phyloP scores from a whole-genome alignment of 1,140 invertebrate genomes.

The Psilanteris sp. region DNA sequence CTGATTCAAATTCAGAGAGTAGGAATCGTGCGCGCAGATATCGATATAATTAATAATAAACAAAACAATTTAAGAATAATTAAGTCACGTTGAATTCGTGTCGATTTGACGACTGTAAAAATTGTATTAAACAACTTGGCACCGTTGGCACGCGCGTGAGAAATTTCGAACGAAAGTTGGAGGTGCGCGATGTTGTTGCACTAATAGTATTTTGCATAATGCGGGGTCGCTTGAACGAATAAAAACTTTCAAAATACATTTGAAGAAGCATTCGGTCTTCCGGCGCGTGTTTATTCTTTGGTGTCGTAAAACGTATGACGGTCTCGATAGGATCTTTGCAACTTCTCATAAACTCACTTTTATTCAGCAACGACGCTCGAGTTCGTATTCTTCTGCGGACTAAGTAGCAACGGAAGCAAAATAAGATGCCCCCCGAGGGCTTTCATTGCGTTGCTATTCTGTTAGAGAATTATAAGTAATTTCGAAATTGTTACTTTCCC shows the following conservation, averaged over 20 bases:
- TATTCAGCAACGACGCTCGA: slow-evolving; percentile 25
- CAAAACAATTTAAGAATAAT: too few species aligned
- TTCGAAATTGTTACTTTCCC: too few species aligned
- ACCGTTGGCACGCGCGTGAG: slow-evolving; percentile 3
- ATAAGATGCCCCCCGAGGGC: slow-evolving; percentile 7
- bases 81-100: too few species aligned
- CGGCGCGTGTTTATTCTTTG: slow-evolving; percentile 38
- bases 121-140: too few species aligned
- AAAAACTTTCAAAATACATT: slow-evolving; percentile 40
- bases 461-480: too few species aligned
- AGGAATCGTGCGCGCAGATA: too few species aligned
- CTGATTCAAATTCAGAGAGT: too few species aligned
- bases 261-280: slow-evolving; percentile 28
- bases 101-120: too few species aligned
- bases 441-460: slow-evolving; percentile 6
- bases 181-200: slow-evolving; percentile 9
- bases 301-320: slow-evolving; percentile 47
- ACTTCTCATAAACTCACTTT: slow-evolving; percentile 55
- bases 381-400: slow-evolving; percentile 12
- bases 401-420: slow-evolving; percentile 18
- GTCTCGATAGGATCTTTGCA: slow-evolving; percentile 41
- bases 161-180: slow-evolving; percentile 22
- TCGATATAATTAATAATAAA: too few species aligned
- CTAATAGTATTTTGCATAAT: slow-evolving; percentile 50
- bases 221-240: slow-evolving; percentile 12